Evolutionary conservation across 2,113 vertebrate species (phyloP), one percentile per base, ranked within the genome.

Genomic region (Opisthocomus hoazin): DNA sequence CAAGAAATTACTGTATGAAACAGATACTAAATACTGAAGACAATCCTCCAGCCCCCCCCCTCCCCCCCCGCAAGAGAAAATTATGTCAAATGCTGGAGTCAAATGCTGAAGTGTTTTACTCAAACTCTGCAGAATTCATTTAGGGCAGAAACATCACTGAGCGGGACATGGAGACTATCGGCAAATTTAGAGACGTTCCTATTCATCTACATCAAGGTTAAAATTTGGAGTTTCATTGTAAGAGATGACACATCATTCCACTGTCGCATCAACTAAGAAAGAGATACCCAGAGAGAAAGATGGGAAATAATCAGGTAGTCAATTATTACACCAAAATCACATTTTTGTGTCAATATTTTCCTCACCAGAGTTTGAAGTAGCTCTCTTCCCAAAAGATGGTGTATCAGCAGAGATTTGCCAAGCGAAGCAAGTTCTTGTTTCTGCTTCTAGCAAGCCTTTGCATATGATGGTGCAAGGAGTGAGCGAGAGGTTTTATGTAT

Each of bases 21-120:
- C 51, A 15, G 63, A 16, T 39, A 36, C 8, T 29, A 68, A 64
- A n/a, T 32, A 15, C 8, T 10, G 6, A 84, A 64, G 56, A 34
- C 7, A 8, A 51, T 21, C 18, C 13, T 1, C 10, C 12, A 4
- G 3, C 4, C 1, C 29, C 12, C 8, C 6, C 6, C 29, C 12
- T 6, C 6, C 6, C 3, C 12, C 10, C 15, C 1, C 0, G 12
- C 16, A 76, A 36, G 9, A 81, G 23, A 54, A 76, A 65, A 60
- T 34, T 15, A 46, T 19, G 14, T 53, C n/a, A 64, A 41, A 41
- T 43, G 27, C 20, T 69, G 13, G 70, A 75, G 70, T 64, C n/a
- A 64, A 41, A 41, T 43, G 27, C 20, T 69, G 13, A 75, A 75
- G 70, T 64, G 30, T 7, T 63, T 58, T 70, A 27, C 43, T 45